These are phyloP conservation scores for Paracentrotus lividus DNA, from an alignment of 53 echinoderm and acorn worm genomes.

Conservation along the genomic window DNA sequence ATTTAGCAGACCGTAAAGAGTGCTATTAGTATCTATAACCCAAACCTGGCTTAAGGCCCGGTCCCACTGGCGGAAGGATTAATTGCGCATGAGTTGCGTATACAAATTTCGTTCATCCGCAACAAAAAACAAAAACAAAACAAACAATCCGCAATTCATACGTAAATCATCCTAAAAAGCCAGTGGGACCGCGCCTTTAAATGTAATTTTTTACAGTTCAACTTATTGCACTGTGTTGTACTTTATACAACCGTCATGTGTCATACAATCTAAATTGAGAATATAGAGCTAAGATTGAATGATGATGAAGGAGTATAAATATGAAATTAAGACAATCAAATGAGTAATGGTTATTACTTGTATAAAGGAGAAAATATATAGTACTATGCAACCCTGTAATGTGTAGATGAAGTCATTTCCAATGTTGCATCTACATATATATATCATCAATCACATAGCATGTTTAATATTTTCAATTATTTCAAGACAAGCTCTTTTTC, in stretches of 20 bases:
- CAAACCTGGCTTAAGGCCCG: no score
- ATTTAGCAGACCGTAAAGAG: neutral
- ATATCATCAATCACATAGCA: neutral
- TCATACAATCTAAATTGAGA: neutral
- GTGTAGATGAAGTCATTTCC: conserved; percentile 25
- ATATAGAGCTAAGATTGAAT: neutral
- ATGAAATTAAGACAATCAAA: conserved; percentile 16
- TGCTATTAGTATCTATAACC: neutral
- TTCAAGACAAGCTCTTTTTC: neutral
- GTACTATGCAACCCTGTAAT: conserved; percentile 37
- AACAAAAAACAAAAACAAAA: no score
- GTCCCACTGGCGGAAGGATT: no score
- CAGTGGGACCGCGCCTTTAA: no score
- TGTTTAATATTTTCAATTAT: neutral
- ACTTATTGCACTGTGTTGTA: neutral
- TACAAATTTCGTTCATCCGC: no score
- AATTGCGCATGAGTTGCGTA: no score
- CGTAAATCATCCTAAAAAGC: no score
- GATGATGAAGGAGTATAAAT: neutral
- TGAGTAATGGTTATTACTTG: conserved; percentile 38
- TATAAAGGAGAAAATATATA: conserved; percentile 29
- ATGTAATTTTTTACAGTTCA: neutral
- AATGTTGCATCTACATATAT: neutral
- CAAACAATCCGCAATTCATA: no score
- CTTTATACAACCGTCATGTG: neutral